phyloP scores from a whole-genome alignment of 2,888 invertebrate species.

The Antitype chi region DNA sequence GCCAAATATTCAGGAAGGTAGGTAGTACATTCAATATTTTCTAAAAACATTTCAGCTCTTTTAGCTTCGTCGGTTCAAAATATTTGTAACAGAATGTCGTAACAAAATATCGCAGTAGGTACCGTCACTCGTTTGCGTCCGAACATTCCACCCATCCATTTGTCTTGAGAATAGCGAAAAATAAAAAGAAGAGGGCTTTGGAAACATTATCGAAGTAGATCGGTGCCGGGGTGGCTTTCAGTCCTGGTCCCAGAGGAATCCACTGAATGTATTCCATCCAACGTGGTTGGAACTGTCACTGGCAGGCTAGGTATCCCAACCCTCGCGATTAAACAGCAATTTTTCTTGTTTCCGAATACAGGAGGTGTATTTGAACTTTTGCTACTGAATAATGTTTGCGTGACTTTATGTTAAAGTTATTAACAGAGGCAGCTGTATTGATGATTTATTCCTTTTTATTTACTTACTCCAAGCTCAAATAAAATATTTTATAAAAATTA shows the following conservation, averaged over 20 bases:
- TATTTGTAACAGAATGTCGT: constrained; percentile 26
- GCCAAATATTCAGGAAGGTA: background rate
- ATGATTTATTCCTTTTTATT: background rate
- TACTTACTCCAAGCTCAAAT: background rate
- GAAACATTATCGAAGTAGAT: constrained; percentile 77
- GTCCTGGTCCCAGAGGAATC: constrained; percentile 72
- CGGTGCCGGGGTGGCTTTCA: constrained; percentile 77
- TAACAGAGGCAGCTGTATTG: background rate
- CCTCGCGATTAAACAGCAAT: constrained; percentile 47
- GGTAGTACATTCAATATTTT: background rate
- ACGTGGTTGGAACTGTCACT: constrained; percentile 67
- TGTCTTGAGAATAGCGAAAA: constrained; percentile 68
- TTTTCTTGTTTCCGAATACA: constrained; percentile 31
- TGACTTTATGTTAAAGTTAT: background rate
- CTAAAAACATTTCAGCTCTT: background rate
- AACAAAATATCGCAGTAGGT: constrained; percentile 26
- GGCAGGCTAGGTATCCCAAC: constrained; percentile 42
- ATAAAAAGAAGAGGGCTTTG: constrained; percentile 74
- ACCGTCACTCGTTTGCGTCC: constrained; percentile 34
- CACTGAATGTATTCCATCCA: constrained; percentile 70
- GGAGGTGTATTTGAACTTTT: constrained; percentile 16
- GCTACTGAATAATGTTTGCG: background rate
- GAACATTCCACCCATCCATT: constrained; percentile 59
- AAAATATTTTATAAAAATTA: constrained; percentile 7
- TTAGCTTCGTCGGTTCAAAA: constrained; percentile 12